Evolutionary conservation across 1,140 invertebrate species (phyloP).

Genomic region (Matsumurasca onukii): DNA sequence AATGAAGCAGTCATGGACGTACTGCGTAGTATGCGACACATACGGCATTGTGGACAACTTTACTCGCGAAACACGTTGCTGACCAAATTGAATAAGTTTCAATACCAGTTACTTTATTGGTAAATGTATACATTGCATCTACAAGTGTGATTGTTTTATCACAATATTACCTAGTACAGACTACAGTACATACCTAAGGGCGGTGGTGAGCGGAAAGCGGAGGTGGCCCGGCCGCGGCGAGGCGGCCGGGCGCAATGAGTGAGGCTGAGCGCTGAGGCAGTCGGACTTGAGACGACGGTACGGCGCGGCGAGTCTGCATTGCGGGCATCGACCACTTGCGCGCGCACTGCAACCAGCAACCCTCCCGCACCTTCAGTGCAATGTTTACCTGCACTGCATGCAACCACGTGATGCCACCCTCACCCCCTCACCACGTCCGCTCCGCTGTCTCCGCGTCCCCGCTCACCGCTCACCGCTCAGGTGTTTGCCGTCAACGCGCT

Average conservation of each 20-base stretch:
- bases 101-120: not conserved
- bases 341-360: too few species aligned
- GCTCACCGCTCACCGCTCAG: too few species aligned
- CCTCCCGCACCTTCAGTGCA: not conserved
- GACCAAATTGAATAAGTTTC: not conserved
- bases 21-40: not conserved
- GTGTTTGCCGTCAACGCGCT: too few species aligned
- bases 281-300: not conserved
- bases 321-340: constrained; percentile 3
- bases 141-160: not conserved
- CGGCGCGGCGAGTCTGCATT: not conserved
- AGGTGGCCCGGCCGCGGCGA: constrained; percentile 9
- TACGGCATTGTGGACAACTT: not conserved
- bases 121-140: not conserved
- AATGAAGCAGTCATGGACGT: not conserved
- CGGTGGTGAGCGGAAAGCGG: not conserved
- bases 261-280: too few species aligned
- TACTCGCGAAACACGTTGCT: not conserved
- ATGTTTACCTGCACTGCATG: constrained; percentile 6
- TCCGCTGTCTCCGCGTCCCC: too few species aligned
- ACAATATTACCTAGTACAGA: not conserved
- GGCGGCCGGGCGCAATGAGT: constrained; percentile 14
- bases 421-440: too few species aligned
- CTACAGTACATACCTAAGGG: not conserved
- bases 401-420: constrained; percentile 3